Percentiles rank a stretch among this genome's conserved stretches.
phyloP scores from a whole-genome alignment of 2,113 vertebrate genomes.

The Ciconia stormi region DNA sequence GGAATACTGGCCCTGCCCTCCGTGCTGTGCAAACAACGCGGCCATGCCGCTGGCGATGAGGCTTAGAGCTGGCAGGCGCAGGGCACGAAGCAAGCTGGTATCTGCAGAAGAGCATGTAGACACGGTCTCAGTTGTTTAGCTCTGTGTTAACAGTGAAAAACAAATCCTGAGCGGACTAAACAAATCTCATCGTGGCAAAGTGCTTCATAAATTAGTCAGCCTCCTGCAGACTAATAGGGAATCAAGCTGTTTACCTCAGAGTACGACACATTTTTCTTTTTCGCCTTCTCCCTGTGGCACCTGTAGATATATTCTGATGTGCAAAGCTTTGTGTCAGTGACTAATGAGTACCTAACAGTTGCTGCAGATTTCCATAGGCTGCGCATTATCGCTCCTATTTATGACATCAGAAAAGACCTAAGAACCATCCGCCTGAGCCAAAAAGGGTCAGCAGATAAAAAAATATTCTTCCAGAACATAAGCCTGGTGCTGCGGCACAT shows the following conservation, averaged over 20 bases:
- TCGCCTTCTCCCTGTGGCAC: constrained; percentile 27
- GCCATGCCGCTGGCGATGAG: neutral
- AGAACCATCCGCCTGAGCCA: neutral
- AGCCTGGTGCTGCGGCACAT: neutral
- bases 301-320: constrained; percentile 2
- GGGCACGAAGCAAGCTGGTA: neutral
- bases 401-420: neutral
- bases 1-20: neutral
- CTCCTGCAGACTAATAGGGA: constrained; percentile 25
- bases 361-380: neutral
- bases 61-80: neutral
- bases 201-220: constrained; percentile 53
- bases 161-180: constrained; percentile 35
- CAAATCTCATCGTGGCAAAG: constrained; percentile 38
- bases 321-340: constrained; percentile 14
- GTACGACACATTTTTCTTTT: constrained; percentile 9
- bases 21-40: neutral
- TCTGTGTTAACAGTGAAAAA: neutral
- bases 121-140: neutral
- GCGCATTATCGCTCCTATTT: neutral
- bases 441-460: neutral
- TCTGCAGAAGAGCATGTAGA: neutral
- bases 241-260: constrained; percentile 23
- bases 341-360: neutral
- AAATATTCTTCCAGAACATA: neutral